Evolutionary conservation across 2,888 invertebrate genomes (phyloP), one percentile per base, ranked within the genome.

Genomic region (Zygothrica quintamaculata): DNA sequence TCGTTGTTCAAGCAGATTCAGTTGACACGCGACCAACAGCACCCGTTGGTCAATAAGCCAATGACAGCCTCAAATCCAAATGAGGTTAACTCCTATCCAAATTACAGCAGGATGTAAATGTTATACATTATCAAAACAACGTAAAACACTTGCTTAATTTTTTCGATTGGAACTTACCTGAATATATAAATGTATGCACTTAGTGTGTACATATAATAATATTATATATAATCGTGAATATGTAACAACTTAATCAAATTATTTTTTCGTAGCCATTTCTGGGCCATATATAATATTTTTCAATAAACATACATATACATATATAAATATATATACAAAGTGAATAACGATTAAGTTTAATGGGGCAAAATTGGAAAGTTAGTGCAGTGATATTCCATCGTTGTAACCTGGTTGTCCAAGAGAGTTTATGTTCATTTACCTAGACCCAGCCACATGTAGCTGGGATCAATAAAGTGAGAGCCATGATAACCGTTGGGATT

Each of bases 371-470:
- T 33, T 18, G 39, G 11, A 11, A n/a, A 7, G 29, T 29, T 29
- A n/a, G 31, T 15, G 50, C 53, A 50, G 65, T 58, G 50, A 22
- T 57, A 56, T 43, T 61, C 66, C 60, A 69, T 67, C 71, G 69
- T 71, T 73, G 70, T 56, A 47, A 65, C 60, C 53, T 9, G 5
- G 11, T 13, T 18, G 9, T 18, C 11, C n/a, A n/a, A 18, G n/a
- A 1, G 12, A 26, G 29, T 26, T 62, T 65, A 74, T 34, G 78
- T 87, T 87, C 79, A 84, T 84, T 84, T 87, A n/a, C 94, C 94
- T 72, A 94, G 92, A 9, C 94, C 94, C 33, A 94, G 92, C 94
- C 94, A 94, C 92, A 94, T 92, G 88, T 93, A 92, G 59, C 92
- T 93, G 31, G 94, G 94, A 89, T 94, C 93, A 81, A 94, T 93